phyloP scores from a whole-genome alignment of 1,140 invertebrate genomes.

The Eumaeus atala region DNA sequence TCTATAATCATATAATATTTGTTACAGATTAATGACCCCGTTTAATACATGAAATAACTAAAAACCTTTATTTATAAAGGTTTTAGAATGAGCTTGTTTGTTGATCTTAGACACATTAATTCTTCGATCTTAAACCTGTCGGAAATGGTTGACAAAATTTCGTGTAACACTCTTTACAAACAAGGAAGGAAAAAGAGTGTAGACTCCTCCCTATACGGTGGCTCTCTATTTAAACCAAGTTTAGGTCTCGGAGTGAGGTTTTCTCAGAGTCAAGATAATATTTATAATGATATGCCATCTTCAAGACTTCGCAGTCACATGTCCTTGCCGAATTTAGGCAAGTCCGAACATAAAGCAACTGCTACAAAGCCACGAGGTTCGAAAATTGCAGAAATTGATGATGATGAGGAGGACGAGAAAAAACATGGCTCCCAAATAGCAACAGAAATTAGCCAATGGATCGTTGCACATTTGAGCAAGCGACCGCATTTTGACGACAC shows the following conservation, averaged over 20 bases:
- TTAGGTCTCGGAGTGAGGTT: slow-evolving; percentile 63
- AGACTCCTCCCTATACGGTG: slow-evolving; percentile 36
- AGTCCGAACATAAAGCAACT: slow-evolving; percentile 44
- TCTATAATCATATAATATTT: slow-evolving; percentile 5
- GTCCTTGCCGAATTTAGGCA: slow-evolving; percentile 64
- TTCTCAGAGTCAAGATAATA: slow-evolving; percentile 62
- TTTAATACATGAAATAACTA: background rate
- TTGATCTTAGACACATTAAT: slow-evolving; percentile 64
- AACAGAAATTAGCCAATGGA: slow-evolving; percentile 52
- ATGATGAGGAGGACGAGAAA: slow-evolving; percentile 40
- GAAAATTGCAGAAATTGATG: slow-evolving; percentile 58
- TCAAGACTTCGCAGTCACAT: slow-evolving; percentile 60
- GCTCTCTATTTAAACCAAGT: slow-evolving; percentile 54
- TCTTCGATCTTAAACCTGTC: slow-evolving; percentile 64
- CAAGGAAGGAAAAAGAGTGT: slow-evolving; percentile 42
- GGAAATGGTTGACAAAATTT: slow-evolving; percentile 68
- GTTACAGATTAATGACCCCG: slow-evolving; percentile 21
- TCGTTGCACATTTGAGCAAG: slow-evolving; percentile 49
- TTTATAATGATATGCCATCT: slow-evolving; percentile 55
- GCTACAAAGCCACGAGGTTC: slow-evolving; percentile 32
- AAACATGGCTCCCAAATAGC: slow-evolving; percentile 35
- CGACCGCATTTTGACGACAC: slow-evolving; percentile 61
- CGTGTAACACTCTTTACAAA: slow-evolving; percentile 39
- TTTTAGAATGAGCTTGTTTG: slow-evolving; percentile 61
- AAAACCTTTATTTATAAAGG: slow-evolving; percentile 7